A percentile compares a stretch with the other conserved stretches of the same genome.
phyloP scores from a whole-genome alignment of 2,797 vertebrate species.

The Cossypha polioptera region DNA sequence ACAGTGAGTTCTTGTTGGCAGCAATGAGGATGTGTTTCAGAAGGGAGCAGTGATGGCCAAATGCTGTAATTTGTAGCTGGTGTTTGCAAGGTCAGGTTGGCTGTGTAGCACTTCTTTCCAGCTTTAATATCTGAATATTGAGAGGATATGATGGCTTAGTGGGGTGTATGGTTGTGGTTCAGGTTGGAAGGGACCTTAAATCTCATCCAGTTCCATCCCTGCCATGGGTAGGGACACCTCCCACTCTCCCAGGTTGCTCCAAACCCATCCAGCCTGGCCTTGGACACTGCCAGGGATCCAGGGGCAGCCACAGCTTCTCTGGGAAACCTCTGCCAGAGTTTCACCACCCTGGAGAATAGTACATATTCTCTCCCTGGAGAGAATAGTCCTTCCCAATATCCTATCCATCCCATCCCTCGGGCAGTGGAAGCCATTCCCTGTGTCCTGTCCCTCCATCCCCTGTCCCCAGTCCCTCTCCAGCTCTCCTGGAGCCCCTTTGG shows the following conservation, averaged over 20 bases:
- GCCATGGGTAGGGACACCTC: background rate
- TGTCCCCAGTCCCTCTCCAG: background rate
- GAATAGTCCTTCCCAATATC: background rate
- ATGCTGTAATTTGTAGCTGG: background rate
- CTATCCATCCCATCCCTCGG: accelerated
- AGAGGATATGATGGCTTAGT: too few relatives aligned
- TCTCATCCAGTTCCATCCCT: accelerated
- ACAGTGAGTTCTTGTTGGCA: background rate
- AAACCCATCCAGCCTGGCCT: accelerated
- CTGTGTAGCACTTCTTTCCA: background rate
- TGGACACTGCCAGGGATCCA: background rate
- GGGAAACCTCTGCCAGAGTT: accelerated
- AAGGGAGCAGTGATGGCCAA: background rate
- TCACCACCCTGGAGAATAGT: too few relatives aligned
- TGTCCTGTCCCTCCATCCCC: background rate
- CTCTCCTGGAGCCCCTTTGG: background rate
- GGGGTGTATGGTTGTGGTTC: background rate
- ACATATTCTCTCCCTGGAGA: too few relatives aligned
- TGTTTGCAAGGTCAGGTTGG: background rate
- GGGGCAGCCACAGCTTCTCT: background rate
- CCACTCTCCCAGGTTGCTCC: accelerated
- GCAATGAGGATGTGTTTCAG: background rate
- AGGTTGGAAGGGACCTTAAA: background rate
- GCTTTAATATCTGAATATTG: background rate
- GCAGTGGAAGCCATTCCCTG: background rate